Conservation (phyloP, 2,113 vertebrate species). For the Brachirus orientalis region DNA sequence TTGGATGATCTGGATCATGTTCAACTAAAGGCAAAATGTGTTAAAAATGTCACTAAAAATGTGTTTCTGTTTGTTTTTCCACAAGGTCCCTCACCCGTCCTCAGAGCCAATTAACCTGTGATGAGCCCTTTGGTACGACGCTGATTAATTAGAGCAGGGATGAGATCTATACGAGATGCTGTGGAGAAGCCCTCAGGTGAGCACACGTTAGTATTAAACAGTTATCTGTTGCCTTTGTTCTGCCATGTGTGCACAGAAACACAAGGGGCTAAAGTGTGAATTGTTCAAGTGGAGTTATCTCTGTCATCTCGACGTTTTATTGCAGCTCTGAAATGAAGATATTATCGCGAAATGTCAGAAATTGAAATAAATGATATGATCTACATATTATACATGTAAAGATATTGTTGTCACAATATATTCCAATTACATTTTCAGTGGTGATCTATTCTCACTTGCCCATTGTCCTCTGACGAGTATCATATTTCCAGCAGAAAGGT, state of each 20-base stretch:
- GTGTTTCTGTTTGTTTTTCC: conserved; percentile 61
- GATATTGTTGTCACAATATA: too few species aligned
- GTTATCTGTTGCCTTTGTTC: conserved; percentile 29
- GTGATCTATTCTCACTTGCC: too few species aligned
- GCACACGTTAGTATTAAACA: conserved; percentile 49
- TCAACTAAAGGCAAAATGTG: conserved; percentile 53
- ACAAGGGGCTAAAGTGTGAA: not conserved
- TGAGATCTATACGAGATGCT: conserved; percentile 61
- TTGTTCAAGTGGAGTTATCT: not conserved
- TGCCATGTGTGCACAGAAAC: not conserved
- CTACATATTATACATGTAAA: too few species aligned
- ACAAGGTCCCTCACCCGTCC: conserved; percentile 46
- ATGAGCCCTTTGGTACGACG: conserved; percentile 41
- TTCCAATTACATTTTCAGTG: too few species aligned
- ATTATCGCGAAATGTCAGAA: not conserved
- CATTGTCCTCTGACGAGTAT: too few species aligned
- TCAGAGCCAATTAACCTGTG: conserved; percentile 74
- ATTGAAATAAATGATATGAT: not conserved
- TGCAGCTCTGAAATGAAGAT: not conserved
- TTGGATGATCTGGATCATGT: conserved; percentile 55
- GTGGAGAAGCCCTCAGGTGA: conserved; percentile 87
- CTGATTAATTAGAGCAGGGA: conserved; percentile 66
- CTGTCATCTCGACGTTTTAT: not conserved
- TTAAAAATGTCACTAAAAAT: conserved; percentile 11
- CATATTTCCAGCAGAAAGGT: too few species aligned